These are phyloP conservation scores for Rallus crepitans DNA, from an alignment of 2,797 vertebrate species.

Conservation along the genomic window DNA sequence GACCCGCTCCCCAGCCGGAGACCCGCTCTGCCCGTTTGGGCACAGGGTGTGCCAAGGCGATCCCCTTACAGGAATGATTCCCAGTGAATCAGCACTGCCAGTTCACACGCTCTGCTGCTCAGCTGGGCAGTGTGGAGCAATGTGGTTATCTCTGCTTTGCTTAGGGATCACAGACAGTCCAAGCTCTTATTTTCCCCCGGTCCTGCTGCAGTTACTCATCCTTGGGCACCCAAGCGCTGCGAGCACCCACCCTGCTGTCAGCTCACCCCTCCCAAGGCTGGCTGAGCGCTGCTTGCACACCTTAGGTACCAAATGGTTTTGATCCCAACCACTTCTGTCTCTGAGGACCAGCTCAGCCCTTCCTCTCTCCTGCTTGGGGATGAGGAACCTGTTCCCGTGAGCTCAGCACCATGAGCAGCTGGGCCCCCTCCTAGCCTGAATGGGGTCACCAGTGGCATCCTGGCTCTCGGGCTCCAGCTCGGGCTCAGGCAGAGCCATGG, in stretches of 20 bases:
- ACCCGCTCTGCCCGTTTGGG: not conserved
- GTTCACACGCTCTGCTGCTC: not conserved
- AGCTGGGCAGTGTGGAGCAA: rapidly evolving
- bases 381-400: rapidly evolving
- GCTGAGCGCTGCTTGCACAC: not conserved
- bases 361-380: not conserved
- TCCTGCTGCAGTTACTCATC: not conserved
- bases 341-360: not conserved
- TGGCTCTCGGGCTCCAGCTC: rapidly evolving
- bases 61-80: rapidly evolving
- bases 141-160: not conserved
- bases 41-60: not conserved
- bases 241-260: not conserved
- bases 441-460: not conserved
- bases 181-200: not conserved
- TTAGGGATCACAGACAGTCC: rapidly evolving
- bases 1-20: not conserved
- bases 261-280: not conserved
- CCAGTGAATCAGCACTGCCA: not conserved
- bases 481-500: not conserved
- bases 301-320: not conserved
- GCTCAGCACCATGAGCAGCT: not conserved
- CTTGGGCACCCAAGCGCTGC: not conserved
- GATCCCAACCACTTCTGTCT: not conserved
- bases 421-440: not conserved